These are phyloP conservation scores for Polydesmus complanatus DNA, from an alignment of 2,888 invertebrate genomes.

Conservation along the genomic window DNA sequence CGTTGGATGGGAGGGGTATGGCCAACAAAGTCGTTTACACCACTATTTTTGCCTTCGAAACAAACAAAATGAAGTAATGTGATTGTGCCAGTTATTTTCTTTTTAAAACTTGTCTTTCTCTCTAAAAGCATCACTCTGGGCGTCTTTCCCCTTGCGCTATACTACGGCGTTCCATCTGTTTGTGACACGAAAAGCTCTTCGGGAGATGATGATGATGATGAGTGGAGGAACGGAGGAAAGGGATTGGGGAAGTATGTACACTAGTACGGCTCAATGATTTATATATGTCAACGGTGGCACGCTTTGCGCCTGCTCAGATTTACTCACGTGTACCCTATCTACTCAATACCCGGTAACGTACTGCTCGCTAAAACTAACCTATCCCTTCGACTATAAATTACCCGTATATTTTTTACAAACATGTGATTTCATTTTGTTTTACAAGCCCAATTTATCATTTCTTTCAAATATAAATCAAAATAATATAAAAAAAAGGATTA, in stretches of 20 bases:
- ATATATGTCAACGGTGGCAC: neutral
- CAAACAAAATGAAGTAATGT: too few species aligned
- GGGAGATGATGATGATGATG: neutral
- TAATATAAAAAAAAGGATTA: neutral
- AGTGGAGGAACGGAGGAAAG: neutral
- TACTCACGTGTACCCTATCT: neutral
- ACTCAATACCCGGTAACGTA: neutral
- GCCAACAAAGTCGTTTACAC: too few species aligned
- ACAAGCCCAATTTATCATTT: neutral
- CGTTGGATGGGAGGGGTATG: too few species aligned
- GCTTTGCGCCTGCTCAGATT: neutral
- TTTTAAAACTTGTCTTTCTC: too few species aligned
- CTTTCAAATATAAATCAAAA: neutral
- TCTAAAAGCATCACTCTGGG: too few species aligned
- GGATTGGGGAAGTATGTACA: too few species aligned
- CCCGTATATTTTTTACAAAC: neutral
- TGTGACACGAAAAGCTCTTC: neutral
- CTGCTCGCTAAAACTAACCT: neutral
- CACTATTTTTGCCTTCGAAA: too few species aligned
- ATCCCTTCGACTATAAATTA: neutral
- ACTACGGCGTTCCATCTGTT: neutral
- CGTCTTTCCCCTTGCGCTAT: too few species aligned
- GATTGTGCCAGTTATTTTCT: too few species aligned
- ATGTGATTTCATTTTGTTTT: neutral
- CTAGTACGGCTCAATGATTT: too few species aligned